phyloP scores from a whole-genome alignment of 1,140 invertebrate species.

The Thaumatotibia leucotreta region DNA sequence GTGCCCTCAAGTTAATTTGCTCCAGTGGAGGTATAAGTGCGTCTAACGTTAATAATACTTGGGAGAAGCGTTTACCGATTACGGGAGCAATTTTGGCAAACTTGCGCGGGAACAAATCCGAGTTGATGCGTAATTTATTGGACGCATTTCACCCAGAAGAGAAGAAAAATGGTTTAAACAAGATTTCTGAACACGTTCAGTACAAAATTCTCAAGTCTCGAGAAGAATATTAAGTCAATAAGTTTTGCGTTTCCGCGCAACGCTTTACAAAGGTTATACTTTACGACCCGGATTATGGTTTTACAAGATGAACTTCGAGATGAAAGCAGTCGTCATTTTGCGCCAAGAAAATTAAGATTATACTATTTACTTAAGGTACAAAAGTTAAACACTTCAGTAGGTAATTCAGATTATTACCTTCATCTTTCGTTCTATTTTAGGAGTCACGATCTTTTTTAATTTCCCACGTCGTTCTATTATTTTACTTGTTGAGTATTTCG shows the following conservation, averaged over 20 bases:
- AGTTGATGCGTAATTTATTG: background rate
- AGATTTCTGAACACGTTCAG: background rate
- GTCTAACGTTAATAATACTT: slow-evolving; percentile 2
- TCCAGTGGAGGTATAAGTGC: slow-evolving; percentile 4
- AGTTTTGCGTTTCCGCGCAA: background rate
- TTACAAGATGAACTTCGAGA: background rate
- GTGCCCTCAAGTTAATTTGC: slow-evolving; percentile 15
- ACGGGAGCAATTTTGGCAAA: background rate
- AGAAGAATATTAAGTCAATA: background rate
- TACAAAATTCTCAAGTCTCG: background rate
- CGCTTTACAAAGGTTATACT: background rate
- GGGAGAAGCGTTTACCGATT: background rate
- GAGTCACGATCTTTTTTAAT: too few species aligned
- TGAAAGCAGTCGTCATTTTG: background rate
- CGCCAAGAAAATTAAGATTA: background rate
- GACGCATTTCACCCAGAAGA: background rate
- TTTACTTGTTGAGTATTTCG: too few species aligned
- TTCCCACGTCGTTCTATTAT: too few species aligned
- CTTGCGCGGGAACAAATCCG: background rate
- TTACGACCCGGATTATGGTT: background rate
- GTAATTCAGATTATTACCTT: background rate
- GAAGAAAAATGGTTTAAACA: background rate
- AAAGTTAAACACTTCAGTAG: background rate
- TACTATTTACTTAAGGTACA: background rate
- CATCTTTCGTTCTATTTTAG: too few species aligned